Percentiles rank a stretch among this genome's conserved stretches.
phyloP scores from a whole-genome alignment of 2,797 vertebrate species.

The Craterocephalus amniculus region DNA sequence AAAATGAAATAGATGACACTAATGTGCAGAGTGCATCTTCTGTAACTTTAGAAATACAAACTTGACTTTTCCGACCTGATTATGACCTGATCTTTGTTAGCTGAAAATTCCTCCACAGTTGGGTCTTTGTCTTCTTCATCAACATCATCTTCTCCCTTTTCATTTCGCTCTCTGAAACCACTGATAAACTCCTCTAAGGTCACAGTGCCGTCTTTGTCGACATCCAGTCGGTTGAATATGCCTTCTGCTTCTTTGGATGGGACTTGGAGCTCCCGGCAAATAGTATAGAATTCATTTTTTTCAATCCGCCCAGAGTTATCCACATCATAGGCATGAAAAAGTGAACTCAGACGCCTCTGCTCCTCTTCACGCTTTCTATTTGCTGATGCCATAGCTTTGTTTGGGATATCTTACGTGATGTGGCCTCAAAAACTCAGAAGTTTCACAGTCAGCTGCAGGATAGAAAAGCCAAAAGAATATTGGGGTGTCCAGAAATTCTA shows the following conservation, averaged over 20 bases:
- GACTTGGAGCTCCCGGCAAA: conserved; percentile 61
- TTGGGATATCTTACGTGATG: neutral
- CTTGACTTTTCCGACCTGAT: conserved; percentile 45
- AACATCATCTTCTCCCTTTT: conserved; percentile 1
- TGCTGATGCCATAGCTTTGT: conserved; percentile 36
- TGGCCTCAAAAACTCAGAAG: neutral
- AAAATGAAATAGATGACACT: neutral
- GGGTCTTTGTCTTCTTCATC: neutral
- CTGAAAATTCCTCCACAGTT: conserved; percentile 1
- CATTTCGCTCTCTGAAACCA: conserved; percentile 46
- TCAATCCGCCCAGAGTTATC: conserved; percentile 65
- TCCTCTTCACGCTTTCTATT: conserved; percentile 41
- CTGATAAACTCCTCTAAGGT: conserved; percentile 67
- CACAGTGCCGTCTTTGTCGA: conserved; percentile 52
- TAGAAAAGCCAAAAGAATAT: neutral
- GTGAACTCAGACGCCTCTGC: conserved; percentile 33
- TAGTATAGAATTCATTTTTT: conserved; percentile 57
- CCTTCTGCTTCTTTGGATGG: conserved; percentile 28
- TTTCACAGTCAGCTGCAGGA: neutral
- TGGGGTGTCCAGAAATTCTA: neutral
- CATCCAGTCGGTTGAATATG: conserved; percentile 58
- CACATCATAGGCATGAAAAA: conserved; percentile 61
- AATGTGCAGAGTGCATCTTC: neutral
- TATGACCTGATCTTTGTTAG: neutral
- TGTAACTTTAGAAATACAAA: neutral